A percentile compares a stretch with the other conserved stretches of the same genome.
Conservation (phyloP, 2,113 vertebrate species). For the Galemys pyrenaicus region DNA sequence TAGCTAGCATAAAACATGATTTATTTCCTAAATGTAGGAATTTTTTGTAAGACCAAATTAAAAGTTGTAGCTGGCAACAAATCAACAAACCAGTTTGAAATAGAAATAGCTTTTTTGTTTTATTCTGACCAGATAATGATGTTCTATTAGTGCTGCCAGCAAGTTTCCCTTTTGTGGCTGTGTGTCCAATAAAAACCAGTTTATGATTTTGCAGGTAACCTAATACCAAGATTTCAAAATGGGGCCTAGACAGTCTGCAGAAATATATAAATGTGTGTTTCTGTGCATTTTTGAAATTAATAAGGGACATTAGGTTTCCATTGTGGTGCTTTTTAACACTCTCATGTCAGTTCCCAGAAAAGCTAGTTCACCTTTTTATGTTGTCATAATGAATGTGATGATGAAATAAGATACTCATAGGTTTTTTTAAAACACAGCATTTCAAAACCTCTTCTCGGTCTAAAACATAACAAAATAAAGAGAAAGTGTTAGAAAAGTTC, state of each 20-base stretch:
- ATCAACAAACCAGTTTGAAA: not conserved
- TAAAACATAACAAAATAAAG: not conserved
- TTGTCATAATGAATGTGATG: not conserved
- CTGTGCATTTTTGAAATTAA: not conserved
- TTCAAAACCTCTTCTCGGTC: not conserved
- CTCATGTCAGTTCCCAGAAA: not conserved
- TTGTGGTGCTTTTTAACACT: slow-evolving; percentile 11
- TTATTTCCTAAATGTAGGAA: slow-evolving; percentile 32
- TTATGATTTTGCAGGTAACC: not conserved
- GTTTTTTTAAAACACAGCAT: not conserved
- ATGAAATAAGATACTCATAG: not conserved
- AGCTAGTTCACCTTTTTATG: not conserved
- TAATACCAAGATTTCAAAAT: not conserved
- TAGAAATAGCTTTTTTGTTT: not conserved
- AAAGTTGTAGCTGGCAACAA: not conserved
- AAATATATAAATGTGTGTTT: not conserved
- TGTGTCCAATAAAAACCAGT: not conserved
- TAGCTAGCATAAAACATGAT: not conserved
- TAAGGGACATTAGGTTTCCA: not conserved
- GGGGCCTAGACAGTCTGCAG: not conserved
- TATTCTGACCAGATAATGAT: not conserved
- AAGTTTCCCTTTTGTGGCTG: not conserved
- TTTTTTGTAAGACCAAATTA: slow-evolving; percentile 24
- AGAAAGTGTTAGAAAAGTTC: not conserved
- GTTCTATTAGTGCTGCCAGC: not conserved